Evolutionary conservation across 1,140 invertebrate genomes (phyloP), one percentile per base, ranked within the genome.

Genomic region (Microplitis mediator): DNA sequence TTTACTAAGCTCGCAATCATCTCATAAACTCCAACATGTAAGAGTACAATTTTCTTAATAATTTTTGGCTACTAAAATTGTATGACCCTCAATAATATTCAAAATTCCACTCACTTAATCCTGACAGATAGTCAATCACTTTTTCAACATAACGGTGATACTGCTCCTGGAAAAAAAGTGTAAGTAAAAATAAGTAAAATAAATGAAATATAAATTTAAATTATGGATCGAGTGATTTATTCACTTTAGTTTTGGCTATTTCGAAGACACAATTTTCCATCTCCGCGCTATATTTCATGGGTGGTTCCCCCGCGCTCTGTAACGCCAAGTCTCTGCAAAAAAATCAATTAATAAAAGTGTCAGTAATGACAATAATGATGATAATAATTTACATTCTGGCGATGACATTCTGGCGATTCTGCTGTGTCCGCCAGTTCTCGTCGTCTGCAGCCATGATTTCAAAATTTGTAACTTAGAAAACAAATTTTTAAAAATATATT

Each of bases 201-300:
- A 3, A 54, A 31, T 45, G 54, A 54, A 9, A 39, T 14, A 35
- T 50, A 61, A 35, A 52, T 31, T 39, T 71, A 73, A 16, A 32
- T 9, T 36, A 66, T 58, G 64, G 32, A 61, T 14, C 45, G 45
- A 0, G 39, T 9, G 39, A 6, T 45, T 9, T 45, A 45, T 45
- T 84, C 81, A 92, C 91, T 82, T 92, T 92, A 13, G 90, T 91
- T 84, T 95, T 95, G 0, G 96, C 95, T 86, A 97, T 97, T 78
- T 92, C 90, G 79, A 94, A 97, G 0, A 97, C 95, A 89, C 97
- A 95, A 82, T 92, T 96, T 84, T 98, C 96, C 95, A 98, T 97
- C 80, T 97, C 95, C 73, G 90, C 90, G 79, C 94, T 95, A 82
- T 95, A 97, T 76, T 93, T 93, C 1, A 90, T 87, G 4, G 93